Evolutionary conservation across 2,797 vertebrate species (phyloP), one percentile per base, ranked within the genome.

Genomic region (Fundulus diaphanus): DNA sequence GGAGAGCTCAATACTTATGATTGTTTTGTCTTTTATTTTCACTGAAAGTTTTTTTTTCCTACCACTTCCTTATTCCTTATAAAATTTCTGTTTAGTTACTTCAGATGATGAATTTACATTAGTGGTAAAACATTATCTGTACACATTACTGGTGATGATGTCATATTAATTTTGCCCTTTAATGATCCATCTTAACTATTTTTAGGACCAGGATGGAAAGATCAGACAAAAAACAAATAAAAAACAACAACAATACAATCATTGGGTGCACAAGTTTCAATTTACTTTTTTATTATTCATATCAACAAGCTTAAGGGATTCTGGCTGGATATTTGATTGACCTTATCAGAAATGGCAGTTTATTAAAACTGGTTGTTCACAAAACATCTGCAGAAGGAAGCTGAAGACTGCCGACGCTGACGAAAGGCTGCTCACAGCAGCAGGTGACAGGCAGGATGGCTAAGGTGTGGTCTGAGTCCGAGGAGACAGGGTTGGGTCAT

Each of bases 1-100:
- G 51, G 40, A 11, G 33, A 59, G 31, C 29, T 65, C 42, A 87
- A 71, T n/a, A 56, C 33, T 7, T 9, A 18, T 42, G 48, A 61
- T 42, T 22, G 42, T 68, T 69, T 48, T 56, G 51, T 51, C 44
- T 63, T 48, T 59, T 56, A 52, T n/a, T 27, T 13, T 15, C 1
- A 15, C 27, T 75, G 54, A 7, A 15, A 73, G 49, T 61, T 12
- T 37, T 48, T 48, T 76, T 72, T 80, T 61, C 1, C 8, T 33
- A 20, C 37, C 24, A 35, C 78, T 74, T 78, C 59, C 51, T 3
- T 48, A 22, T 33, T 68, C 8, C 12, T 33, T 31, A n/a, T n/a
- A n/a, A 18, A 29, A 18, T 29, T 16, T 4, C 13, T 68, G 24
- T 68, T 68, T 44, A 44, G 29, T 31, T 33, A 59, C 24, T 51